Evolutionary conservation across 2,888 invertebrate species (phyloP), one percentile per base, ranked within the genome.

Genomic region (Magallana nippona): DNA sequence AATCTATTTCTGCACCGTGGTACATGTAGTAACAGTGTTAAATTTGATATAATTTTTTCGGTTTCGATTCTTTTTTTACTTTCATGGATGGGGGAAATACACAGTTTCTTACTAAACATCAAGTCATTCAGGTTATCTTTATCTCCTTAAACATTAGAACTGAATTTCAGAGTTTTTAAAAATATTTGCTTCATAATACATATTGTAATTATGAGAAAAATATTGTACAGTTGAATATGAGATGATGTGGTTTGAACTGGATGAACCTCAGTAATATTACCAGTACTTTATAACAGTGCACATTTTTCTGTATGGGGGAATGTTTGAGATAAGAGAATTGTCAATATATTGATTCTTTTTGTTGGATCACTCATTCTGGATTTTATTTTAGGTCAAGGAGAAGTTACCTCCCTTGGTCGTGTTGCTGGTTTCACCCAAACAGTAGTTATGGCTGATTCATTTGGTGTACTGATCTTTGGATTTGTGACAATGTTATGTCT

Each of bases 381-480:
- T 78, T 17, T 55, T 17, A 55, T 78, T 55, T 71, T 71, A 32
- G 27, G 71, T 71, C 71, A 71, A 71, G 63, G 27, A 63, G 22
- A 71, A 71, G 71, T 71, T 71, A 22, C 71, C 71, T 71, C 71
- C 71, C 71, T 27, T 71, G 71, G 15, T 32, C 2, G 27, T 71
- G 71, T 71, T 71, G 71, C 27, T 71, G 27, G 71, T 71, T 71
- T 71, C 71, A 32, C 32, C 71, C 27, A 71, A 71, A 71, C 71
- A 71, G 71, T 71, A 71, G 71, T 71, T 71, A 71, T 71, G 71
- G 71, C 71, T 71, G 71, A 71, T 71, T 71, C 71, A 71, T 27
- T 15, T 8, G 13, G 71, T 71, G 27, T 8, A 44, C 44, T 44
- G 71, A 13, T 27, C 27, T 71, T 71, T 27, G 71, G 10, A 71